A percentile compares a stretch with the other conserved stretches of the same genome.
phyloP scores from a whole-genome alignment of 92 coral and sea anemone genomes.

The Porites cylindrica region DNA sequence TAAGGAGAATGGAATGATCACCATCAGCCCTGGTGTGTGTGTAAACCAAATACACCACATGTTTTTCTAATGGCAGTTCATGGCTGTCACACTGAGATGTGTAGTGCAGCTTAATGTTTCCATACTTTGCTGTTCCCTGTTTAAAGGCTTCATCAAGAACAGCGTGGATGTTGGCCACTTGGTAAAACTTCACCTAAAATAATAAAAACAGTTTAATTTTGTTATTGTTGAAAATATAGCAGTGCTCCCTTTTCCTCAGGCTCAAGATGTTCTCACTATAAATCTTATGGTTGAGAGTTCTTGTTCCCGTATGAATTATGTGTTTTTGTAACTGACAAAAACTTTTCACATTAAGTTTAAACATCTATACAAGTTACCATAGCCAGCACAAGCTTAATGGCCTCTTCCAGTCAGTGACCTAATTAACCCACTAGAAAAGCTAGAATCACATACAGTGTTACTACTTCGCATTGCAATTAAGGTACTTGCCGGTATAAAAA shows the following conservation, averaged over 20 bases:
- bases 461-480: no score
- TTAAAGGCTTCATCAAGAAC: conserved; percentile 59
- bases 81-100: conserved; percentile 75
- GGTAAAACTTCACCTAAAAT: conserved; percentile 66
- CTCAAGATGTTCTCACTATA: no score
- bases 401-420: no score
- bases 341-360: no score
- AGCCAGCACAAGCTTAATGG: no score
- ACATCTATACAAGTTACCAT: no score
- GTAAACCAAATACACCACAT: conserved; percentile 64
- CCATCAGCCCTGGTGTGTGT: conserved; percentile 34
- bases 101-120: conserved; percentile 69
- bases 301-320: no score
- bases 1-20: conserved; percentile 60
- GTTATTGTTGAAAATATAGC: neutral
- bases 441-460: no score
- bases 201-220: neutral
- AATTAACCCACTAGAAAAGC: no score
- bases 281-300: no score
- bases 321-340: no score
- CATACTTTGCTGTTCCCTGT: conserved; percentile 38
- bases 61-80: conserved; percentile 50
- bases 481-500: no score
- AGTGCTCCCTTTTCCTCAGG: neutral
- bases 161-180: conserved; percentile 55